phyloP scores from a whole-genome alignment of 1,140 invertebrate genomes.

The Oscheius sp. region DNA sequence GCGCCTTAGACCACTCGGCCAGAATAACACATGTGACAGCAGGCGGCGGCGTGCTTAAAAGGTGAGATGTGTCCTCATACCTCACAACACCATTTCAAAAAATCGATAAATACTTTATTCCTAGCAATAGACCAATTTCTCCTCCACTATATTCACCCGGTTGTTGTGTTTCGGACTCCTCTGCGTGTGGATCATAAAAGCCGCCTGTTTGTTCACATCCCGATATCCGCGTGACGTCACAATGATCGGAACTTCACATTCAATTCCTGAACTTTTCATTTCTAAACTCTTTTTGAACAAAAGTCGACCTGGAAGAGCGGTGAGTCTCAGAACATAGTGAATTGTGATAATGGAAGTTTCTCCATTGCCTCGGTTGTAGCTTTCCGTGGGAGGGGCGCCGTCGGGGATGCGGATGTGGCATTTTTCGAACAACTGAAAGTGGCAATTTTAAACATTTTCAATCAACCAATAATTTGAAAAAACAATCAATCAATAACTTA shows the following conservation, averaged over 20 bases:
- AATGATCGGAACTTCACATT: conserved; percentile 52
- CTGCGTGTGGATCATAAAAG: conserved; percentile 15
- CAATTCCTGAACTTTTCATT: conserved; percentile 43
- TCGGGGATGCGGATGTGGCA: conserved; percentile 46
- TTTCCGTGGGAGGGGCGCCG: conserved; percentile 45
- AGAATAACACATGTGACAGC: no score
- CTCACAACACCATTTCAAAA: no score
- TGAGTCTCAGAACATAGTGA: conserved; percentile 54
- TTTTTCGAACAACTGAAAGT: conserved; percentile 48
- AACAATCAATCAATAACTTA: no score
- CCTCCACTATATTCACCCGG: conserved; percentile 22
- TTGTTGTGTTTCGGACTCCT: conserved; percentile 3
- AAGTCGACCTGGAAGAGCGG: conserved; percentile 41
- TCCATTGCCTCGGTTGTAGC: conserved; percentile 36
- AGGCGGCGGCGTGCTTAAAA: no score
- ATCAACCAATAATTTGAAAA: no score
- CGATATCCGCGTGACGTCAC: conserved; percentile 42
- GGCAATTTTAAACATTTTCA: neutral
- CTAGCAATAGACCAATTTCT: conserved; percentile 62
- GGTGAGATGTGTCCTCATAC: no score
- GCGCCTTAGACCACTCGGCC: no score
- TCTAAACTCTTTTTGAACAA: neutral
- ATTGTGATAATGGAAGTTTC: conserved; percentile 49
- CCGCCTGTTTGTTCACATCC: conserved; percentile 29
- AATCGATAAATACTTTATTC: conserved; percentile 37